Evolutionary conservation across 2,113 vertebrate genomes (phyloP).

Genomic region (Coregonus clupeaformis): DNA sequence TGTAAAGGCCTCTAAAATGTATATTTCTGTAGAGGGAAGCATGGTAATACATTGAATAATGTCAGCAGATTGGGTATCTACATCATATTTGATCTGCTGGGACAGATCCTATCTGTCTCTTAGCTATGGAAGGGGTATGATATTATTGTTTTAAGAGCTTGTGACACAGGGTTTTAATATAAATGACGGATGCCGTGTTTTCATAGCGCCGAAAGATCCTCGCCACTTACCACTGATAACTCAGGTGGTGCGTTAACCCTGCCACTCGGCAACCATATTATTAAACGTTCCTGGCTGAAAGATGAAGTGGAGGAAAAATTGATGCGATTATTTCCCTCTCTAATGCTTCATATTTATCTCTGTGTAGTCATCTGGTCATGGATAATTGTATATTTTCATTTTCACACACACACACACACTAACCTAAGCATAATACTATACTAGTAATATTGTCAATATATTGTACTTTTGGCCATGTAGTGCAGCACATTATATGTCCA

Average conservation of each 20-base stretch:
- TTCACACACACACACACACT: no score
- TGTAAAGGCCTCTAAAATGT: neutral
- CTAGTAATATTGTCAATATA: no score
- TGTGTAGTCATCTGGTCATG: constrained; percentile 6
- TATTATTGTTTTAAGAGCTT: constrained; percentile 48
- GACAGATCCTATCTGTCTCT: constrained; percentile 14
- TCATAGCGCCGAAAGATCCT: constrained; percentile 56
- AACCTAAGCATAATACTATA: no score
- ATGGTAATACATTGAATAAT: constrained; percentile 2
- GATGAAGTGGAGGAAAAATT: constrained; percentile 45
- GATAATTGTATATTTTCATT: constrained; percentile 14
- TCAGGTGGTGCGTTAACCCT: constrained; percentile 51
- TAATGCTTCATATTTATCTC: constrained; percentile 45
- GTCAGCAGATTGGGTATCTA: constrained; percentile 18
- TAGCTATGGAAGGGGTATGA: constrained; percentile 17
- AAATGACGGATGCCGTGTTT: constrained; percentile 61
- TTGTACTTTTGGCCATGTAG: no score
- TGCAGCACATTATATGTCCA: no score
- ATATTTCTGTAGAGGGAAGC: constrained; percentile 3
- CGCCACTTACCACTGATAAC: constrained; percentile 51
- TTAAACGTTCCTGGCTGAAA: constrained; percentile 44
- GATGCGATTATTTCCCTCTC: constrained; percentile 31
- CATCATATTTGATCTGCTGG: constrained; percentile 22
- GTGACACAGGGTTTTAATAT: constrained; percentile 60
- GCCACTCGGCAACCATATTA: constrained; percentile 44